Percentiles rank a stretch among this genome's conserved stretches.
Conservation (phyloP, 2,797 vertebrate species). For the Alosa sapidissima region DNA sequence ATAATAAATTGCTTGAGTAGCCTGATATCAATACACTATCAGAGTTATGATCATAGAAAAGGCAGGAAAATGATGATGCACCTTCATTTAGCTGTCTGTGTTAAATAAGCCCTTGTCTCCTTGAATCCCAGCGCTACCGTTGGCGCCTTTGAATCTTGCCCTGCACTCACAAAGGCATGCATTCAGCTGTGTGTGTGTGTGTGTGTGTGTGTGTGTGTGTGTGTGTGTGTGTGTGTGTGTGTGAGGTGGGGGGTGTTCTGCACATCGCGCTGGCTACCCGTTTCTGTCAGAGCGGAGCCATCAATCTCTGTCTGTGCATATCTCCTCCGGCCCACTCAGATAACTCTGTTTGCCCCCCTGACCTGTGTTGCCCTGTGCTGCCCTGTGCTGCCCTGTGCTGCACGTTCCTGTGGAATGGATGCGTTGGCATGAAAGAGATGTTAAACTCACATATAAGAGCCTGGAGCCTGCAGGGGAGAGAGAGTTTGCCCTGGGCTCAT, state of each 20-base stretch:
- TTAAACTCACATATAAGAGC: conserved; percentile 24
- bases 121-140: neutral
- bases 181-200: neutral
- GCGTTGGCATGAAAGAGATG: conserved; percentile 30
- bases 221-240: neutral
- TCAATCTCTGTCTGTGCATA: conserved; percentile 26
- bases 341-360: conserved; percentile 24
- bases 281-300: neutral
- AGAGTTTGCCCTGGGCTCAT: neutral
- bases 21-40: conserved; percentile 17
- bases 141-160: neutral
- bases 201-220: neutral
- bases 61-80: neutral
- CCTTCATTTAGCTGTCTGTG: neutral
- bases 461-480: neutral
- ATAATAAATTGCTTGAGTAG: neutral
- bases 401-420: conserved; percentile 5
- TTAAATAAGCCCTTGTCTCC: conserved; percentile 3
- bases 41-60: neutral
- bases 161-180: conserved; percentile 1
- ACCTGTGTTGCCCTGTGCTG: no score
- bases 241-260: neutral
- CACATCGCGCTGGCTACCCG: neutral
- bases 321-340: conserved; percentile 7
- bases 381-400: no score